Base-by-base conservation (phyloP, 2,797 vertebrate genomes). In the Oryzias dopingdopingensis region DNA sequence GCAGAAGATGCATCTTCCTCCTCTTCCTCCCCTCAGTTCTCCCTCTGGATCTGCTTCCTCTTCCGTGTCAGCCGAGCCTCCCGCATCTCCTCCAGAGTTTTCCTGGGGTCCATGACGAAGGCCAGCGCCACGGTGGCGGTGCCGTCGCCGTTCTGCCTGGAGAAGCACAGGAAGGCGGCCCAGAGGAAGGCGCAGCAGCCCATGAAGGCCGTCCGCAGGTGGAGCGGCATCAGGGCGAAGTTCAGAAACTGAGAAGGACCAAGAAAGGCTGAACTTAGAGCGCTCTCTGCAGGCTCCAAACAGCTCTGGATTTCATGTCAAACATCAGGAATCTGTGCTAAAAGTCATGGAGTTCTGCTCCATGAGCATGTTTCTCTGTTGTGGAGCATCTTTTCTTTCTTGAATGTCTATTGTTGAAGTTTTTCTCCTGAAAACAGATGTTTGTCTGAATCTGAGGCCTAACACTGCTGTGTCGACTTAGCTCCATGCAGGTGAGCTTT, bases 161-260 rank as follows among this genome's bases (percentile, higher is more conserved):
- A 96, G 82, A 94, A 95, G 82, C 96, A 98, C n/a, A 98, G 84
- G 88, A 97, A 98, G 49, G 91, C 82, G 61, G 95, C 93, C 96
- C 96, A 98, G 59, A 95, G 81, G 85, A 98, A 97, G 41, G 92
- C 93, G 72, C 93, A 95, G 77, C 95, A 92, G 56, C 95, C 96
- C 51, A 92, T 93, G 82, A 95, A 98, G 24, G 93, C 93, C 1
- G 95, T 96, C 18, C 95, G 87, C 89, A 95, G 86, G 84, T 93
- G 83, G 49, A 94, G 57, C 0, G 96, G 96, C 76, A 98, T 86
- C 72, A 98, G 77, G 51, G 91, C 62, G 58, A 98, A 98, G 89
- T 98, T 98, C 77, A 94, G 89, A 3, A 96, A 87, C 96, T 97
- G 90, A 14, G 79, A 16, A 4, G 6, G 42, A 7, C 37, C 12